These are phyloP conservation scores for Platysteira castanea DNA, from an alignment of 2,113 vertebrate species.

Conservation along the genomic window DNA sequence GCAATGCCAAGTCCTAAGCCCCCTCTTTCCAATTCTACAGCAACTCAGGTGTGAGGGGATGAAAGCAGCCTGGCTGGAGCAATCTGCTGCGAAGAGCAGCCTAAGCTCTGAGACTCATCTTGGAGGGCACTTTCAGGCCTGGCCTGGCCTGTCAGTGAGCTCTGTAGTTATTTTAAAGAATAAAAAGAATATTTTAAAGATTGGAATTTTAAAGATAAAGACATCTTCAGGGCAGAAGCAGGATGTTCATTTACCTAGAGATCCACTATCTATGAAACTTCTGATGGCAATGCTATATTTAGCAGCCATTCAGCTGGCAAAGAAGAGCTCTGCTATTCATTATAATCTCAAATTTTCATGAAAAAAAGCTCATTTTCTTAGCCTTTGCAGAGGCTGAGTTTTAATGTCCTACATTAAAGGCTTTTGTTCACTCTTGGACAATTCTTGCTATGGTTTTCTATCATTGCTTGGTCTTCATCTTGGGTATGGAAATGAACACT, in stretches of 20 bases:
- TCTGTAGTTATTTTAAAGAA: not conserved
- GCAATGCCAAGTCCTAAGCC: not conserved
- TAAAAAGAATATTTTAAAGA: not conserved
- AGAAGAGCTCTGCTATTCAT: not conserved
- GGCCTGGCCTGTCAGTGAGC: not conserved
- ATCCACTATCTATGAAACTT: not conserved
- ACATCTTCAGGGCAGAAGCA: not conserved
- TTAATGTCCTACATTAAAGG: not conserved
- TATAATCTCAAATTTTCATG: not conserved
- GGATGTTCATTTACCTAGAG: not conserved
- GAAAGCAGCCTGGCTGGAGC: not conserved
- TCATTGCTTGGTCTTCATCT: not conserved
- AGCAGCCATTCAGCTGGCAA: not conserved
- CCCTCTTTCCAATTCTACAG: not conserved
- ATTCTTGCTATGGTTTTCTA: not conserved
- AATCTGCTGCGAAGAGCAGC: not conserved
- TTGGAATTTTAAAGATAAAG: conserved; percentile 3
- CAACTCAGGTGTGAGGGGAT: not conserved
- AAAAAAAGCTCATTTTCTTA: not conserved
- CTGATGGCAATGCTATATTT: not conserved
- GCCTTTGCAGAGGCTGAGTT: not conserved
- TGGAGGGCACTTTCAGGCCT: not conserved
- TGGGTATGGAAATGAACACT: not conserved
- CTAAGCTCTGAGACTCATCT: not conserved
- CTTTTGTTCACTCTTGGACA: not conserved